Evolutionary conservation across 2,113 vertebrate species (phyloP), one percentile per base, ranked within the genome.

Genomic region (Nerophis lumbriciformis): DNA sequence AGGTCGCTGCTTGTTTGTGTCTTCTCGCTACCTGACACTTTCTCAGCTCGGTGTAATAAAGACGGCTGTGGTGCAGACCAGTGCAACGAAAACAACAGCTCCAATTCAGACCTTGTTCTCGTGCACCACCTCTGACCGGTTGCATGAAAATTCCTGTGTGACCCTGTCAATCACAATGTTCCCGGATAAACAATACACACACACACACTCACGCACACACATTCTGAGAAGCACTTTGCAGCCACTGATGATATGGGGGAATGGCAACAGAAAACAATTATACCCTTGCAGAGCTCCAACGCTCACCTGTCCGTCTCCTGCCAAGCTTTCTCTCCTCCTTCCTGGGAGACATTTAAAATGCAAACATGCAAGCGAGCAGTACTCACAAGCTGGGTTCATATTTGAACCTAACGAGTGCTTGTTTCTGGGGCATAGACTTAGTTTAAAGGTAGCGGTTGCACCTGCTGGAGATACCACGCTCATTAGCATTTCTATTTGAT

Each of bases 231-330:
- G 66, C 69, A 8, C 47, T 86, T 70, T 81, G 81, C 74, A 66
- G 68, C 68, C 58, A 13, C 63, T 74, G 69, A 79, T 79, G 71
- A 87, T 76, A 59, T 76, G 47, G 53, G 69, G 37, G 65, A 83
- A 87, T 82, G 79, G 79, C 83, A 85, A 85, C 76, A 83, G 73
- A 88, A 90, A 89, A 88, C 88, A 88, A 89, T 91, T 88, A 86
- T 82, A 74, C 72, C 80, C 73, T 77, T 79, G 85, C 86, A 66
- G 83, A 84, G 75, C 68, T 85, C 72, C 81, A 78, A 65, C 70
- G 61, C 47, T 65, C 72, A 85, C 79, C 79, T 80, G 83, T 66
- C 83, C 76, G 69, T 77, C 76, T 77, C 72, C 64, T 63, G 61
- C 77, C 74, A 72, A 75, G 87, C 84, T 80, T 80, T 72, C 82